phyloP scores from a whole-genome alignment of 2,113 vertebrate genomes.

The Bambusicola thoracicus region DNA sequence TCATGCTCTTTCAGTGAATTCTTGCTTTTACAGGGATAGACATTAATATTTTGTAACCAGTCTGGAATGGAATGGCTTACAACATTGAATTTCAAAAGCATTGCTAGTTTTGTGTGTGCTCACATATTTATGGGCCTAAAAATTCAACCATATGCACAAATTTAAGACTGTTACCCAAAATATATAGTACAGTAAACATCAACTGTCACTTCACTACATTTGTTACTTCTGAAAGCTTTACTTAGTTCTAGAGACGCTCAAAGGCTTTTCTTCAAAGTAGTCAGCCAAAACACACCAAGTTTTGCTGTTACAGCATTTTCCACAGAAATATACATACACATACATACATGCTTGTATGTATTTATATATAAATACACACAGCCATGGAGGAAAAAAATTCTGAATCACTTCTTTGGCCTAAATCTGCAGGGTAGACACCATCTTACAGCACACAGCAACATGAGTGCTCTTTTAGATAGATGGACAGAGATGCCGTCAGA shows the following conservation, averaged over 20 bases:
- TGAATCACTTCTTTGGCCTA: neutral
- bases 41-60: conserved; percentile 22
- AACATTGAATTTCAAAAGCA: neutral
- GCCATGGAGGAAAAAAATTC: neutral
- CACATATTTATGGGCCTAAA: neutral
- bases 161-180: neutral
- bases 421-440: neutral
- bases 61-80: neutral
- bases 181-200: neutral
- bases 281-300: neutral
- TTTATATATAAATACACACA: fast-evolving
- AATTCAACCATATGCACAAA: neutral
- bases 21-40: conserved; percentile 43
- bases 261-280: neutral
- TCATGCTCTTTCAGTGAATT: conserved; percentile 45
- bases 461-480: neutral
- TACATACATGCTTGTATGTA: fast-evolving
- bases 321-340: neutral
- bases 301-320: neutral
- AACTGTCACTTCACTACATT: neutral
- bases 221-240: neutral
- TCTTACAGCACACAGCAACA: neutral
- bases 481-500: neutral
- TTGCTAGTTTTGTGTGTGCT: neutral
- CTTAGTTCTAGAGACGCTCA: neutral